Evolutionary conservation across 1,140 invertebrate species (phyloP).

Genomic region (Apocrypta bakeri): DNA sequence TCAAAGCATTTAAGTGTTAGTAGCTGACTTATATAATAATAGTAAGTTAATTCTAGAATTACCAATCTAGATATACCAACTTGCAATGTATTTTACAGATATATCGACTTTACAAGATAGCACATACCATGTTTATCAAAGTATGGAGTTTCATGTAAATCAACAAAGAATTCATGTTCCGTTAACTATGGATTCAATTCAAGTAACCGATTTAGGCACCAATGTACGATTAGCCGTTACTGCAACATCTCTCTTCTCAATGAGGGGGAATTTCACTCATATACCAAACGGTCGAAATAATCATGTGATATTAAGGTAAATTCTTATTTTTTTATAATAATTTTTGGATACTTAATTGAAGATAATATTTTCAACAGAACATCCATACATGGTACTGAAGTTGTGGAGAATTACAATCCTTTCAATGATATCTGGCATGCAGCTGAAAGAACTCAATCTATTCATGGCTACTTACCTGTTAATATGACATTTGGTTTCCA

Average conservation of each 20-base stretch:
- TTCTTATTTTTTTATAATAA: neutral
- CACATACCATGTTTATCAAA: slow-evolving; percentile 68
- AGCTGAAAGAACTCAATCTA: slow-evolving; percentile 76
- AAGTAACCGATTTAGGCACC: slow-evolving; percentile 76
- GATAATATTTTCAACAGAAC: slow-evolving; percentile 68
- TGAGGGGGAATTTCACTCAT: slow-evolving; percentile 76
- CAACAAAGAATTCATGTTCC: slow-evolving; percentile 74
- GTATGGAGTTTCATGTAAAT: slow-evolving; percentile 75
- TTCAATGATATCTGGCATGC: slow-evolving; percentile 76
- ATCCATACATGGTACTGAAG: slow-evolving; percentile 76
- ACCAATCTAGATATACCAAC: slow-evolving; percentile 63
- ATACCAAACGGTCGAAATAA: slow-evolving; percentile 72
- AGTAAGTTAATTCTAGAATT: slow-evolving; percentile 50
- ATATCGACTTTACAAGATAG: slow-evolving; percentile 66
- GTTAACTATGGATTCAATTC: slow-evolving; percentile 71
- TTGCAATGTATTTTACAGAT: slow-evolving; percentile 67
- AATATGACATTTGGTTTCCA: slow-evolving; percentile 70
- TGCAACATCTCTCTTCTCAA: slow-evolving; percentile 74
- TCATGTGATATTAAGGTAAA: slow-evolving; percentile 76
- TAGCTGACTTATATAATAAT: neutral
- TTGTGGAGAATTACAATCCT: slow-evolving; percentile 77
- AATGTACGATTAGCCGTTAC: slow-evolving; percentile 72
- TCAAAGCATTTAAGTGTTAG: slow-evolving; percentile 70
- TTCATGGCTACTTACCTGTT: slow-evolving; percentile 77
- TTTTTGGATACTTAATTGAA: neutral